These are phyloP conservation scores for Globodera rostochiensis DNA, from an alignment of 1,140 invertebrate species.

Conservation along the genomic window DNA sequence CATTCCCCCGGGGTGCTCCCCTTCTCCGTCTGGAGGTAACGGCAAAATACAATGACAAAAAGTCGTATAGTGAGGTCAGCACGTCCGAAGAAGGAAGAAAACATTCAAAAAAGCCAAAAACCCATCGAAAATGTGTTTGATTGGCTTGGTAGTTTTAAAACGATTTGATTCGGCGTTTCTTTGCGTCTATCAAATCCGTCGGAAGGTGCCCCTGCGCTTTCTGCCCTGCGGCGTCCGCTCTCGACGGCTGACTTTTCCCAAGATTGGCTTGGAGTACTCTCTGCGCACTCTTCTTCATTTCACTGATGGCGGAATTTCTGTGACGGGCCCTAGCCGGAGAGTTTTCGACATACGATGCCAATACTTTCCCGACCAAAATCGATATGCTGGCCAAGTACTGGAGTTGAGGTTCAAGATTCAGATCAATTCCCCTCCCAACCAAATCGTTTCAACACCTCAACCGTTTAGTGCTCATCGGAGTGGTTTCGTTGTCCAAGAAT, in stretches of 20 bases:
- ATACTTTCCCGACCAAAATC: constrained; percentile 16
- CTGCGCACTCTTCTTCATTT: constrained; percentile 4
- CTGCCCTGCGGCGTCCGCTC: constrained; percentile 22
- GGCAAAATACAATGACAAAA: too few relatives aligned
- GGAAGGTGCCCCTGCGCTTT: constrained; percentile 19
- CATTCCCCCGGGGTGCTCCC: constrained; percentile 14
- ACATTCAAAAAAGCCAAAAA: too few relatives aligned
- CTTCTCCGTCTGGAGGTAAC: constrained; percentile 19
- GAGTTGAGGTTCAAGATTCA: constrained; percentile 2
- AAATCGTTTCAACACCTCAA: background rate
- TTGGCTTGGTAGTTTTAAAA: too few relatives aligned
- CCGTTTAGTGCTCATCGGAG: constrained; percentile 8
- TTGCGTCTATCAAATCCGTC: background rate
- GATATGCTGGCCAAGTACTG: constrained; percentile 2
- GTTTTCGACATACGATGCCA: constrained; percentile 24
- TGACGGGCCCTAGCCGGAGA: background rate
- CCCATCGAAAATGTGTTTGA: too few relatives aligned
- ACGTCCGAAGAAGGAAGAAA: too few relatives aligned
- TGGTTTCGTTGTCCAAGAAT: background rate
- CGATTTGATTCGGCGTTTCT: too few relatives aligned
- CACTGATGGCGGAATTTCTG: background rate
- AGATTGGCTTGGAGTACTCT: constrained; percentile 23
- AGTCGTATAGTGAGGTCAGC: too few relatives aligned
- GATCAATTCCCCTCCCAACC: background rate
- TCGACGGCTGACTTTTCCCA: constrained; percentile 15